These are phyloP conservation scores for Adelognathus sp. DNA, from an alignment of 2,888 invertebrate genomes.

Conservation along the genomic window DNA sequence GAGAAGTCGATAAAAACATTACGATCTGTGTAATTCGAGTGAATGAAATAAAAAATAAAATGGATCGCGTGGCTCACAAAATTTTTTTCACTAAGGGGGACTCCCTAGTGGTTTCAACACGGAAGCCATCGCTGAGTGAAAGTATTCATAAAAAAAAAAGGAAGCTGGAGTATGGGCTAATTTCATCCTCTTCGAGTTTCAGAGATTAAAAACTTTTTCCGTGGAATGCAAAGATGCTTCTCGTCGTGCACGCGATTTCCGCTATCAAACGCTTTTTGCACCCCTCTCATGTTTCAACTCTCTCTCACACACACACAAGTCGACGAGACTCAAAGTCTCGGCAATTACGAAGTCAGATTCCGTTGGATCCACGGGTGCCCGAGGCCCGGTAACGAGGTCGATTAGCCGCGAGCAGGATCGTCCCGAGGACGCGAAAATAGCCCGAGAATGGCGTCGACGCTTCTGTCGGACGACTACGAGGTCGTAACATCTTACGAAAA, in stretches of 20 bases:
- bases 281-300: neutral
- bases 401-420: constrained; percentile 41
- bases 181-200: constrained; percentile 16
- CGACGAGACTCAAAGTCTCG: constrained; percentile 14
- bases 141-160: constrained; percentile 18
- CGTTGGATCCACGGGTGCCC: constrained; percentile 30
- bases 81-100: neutral
- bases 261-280: neutral
- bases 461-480: constrained; percentile 38
- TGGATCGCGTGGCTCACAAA: neutral
- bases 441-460: constrained; percentile 10
- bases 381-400: constrained; percentile 40
- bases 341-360: constrained; percentile 53
- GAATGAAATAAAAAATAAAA: neutral
- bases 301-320: neutral
- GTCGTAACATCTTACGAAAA: constrained; percentile 45
- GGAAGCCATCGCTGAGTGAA: constrained; percentile 26
- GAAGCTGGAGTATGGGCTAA: constrained; percentile 25
- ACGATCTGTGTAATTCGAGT: neutral
- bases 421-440: too few relatives aligned
- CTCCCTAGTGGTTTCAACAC: neutral
- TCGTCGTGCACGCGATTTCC: constrained; percentile 30
- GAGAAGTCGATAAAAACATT: neutral
- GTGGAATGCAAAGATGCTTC: constrained; percentile 18
- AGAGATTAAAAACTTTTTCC: constrained; percentile 44